Evolutionary conservation across 2,888 invertebrate genomes (phyloP).

Genomic region (Perdita meconis): DNA sequence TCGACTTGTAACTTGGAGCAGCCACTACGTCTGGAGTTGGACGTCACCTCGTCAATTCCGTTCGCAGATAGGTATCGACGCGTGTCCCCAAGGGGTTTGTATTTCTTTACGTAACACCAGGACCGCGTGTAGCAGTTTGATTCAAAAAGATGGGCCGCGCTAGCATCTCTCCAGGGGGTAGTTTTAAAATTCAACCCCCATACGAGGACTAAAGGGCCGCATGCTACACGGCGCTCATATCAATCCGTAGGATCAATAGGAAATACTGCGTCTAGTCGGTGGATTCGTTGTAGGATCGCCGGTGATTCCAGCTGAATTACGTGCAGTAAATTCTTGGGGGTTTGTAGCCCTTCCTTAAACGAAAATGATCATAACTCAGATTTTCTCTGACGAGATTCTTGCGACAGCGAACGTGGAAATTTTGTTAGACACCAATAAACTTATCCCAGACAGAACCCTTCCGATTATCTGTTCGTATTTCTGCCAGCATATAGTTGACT

Average conservation of each 20-base stretch:
- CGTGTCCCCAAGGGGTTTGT: conserved; percentile 78
- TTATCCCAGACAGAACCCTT: background rate
- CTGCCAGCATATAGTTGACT: conserved; percentile 26
- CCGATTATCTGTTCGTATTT: conserved; percentile 1
- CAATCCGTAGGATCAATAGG: conserved; percentile 77
- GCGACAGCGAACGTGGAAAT: background rate
- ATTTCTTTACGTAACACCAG: conserved; percentile 79
- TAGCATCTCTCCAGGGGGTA: conserved; percentile 77
- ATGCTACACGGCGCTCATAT: conserved; percentile 80
- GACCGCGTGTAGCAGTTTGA: conserved; percentile 79
- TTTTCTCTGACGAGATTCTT: conserved; percentile 2
- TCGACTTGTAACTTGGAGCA: background rate
- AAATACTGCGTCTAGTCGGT: conserved; percentile 25
- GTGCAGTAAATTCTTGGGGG: conserved; percentile 24
- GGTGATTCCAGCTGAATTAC: conserved; percentile 40
- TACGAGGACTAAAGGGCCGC: conserved; percentile 74
- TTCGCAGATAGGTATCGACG: conserved; percentile 67
- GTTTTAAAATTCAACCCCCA: conserved; percentile 84
- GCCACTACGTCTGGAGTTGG: background rate
- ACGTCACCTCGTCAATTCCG: conserved; percentile 32
- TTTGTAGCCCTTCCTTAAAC: background rate
- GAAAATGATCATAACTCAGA: conserved; percentile 30
- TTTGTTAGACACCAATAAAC: conserved; percentile 16
- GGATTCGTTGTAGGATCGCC: conserved; percentile 29
- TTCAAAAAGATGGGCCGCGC: conserved; percentile 78